phyloP scores from a whole-genome alignment of 2,113 vertebrate species.

The Casuarius casuarius region DNA sequence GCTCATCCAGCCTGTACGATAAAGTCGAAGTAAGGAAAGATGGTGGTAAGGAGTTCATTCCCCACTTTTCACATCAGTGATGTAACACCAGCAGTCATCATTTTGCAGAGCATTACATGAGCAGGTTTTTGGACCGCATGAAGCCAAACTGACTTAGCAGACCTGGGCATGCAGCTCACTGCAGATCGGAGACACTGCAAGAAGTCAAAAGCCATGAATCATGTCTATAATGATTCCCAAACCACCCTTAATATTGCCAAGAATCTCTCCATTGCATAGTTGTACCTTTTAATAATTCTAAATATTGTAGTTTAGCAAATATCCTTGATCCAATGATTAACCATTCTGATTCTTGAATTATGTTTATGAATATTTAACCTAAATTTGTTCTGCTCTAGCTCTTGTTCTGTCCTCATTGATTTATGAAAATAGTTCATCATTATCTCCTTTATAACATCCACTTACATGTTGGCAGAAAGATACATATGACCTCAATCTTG shows the following conservation, averaged over 20 bases:
- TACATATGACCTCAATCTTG: neutral
- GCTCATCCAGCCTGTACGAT: neutral
- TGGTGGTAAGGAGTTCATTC: neutral
- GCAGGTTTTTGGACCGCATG: neutral
- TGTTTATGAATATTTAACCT: constrained; percentile 4
- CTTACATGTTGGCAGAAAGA: neutral
- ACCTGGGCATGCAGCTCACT: neutral
- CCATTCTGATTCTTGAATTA: neutral
- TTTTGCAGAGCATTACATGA: neutral
- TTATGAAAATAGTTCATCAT: constrained; percentile 36
- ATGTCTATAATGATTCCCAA: neutral
- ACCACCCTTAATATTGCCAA: neutral
- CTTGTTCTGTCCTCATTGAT: neutral
- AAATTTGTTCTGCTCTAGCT: neutral
- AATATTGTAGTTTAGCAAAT: neutral
- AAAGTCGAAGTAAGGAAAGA: neutral
- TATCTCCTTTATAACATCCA: neutral
- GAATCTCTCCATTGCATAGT: neutral
- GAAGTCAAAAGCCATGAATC: neutral
- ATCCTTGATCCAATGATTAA: neutral
- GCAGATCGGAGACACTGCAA: accelerated
- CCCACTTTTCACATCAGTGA: neutral
- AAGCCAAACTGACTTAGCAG: neutral
- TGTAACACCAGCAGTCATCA: neutral
- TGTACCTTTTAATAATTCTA: neutral